Evolutionary conservation across 1,140 invertebrate genomes (phyloP).

Genomic region (Condylostylus longicornis): DNA sequence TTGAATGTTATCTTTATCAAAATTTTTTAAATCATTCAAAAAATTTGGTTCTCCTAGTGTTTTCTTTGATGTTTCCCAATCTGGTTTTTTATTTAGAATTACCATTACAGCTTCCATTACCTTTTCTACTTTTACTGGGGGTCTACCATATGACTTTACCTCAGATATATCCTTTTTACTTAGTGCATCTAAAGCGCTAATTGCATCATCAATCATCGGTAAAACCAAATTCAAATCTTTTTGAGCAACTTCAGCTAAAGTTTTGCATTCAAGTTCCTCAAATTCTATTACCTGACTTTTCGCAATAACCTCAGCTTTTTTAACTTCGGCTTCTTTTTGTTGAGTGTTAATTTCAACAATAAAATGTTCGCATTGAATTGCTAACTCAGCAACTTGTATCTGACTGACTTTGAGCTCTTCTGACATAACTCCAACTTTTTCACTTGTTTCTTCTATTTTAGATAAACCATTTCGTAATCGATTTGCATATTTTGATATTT

Average conservation of each 20-base stretch:
- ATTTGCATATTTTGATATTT: slow-evolving; percentile 51
- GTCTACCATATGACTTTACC: slow-evolving; percentile 72
- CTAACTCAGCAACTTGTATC: slow-evolving; percentile 37
- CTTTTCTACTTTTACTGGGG: slow-evolving; percentile 70
- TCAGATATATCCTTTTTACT: slow-evolving; percentile 80
- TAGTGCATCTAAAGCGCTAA: slow-evolving; percentile 59
- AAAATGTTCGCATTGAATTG: slow-evolving; percentile 37
- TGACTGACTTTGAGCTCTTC: slow-evolving; percentile 63
- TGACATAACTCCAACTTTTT: slow-evolving; percentile 62
- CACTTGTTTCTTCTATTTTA: slow-evolving; percentile 62
- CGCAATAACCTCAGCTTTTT: slow-evolving; percentile 49
- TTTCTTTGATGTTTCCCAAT: slow-evolving; percentile 71
- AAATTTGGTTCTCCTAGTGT: slow-evolving; percentile 67
- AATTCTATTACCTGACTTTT: slow-evolving; percentile 54
- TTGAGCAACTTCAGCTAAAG: slow-evolving; percentile 61
- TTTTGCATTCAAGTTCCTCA: slow-evolving; percentile 64
- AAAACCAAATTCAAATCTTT: slow-evolving; percentile 67
- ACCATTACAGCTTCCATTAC: slow-evolving; percentile 83
- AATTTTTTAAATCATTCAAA: slow-evolving; percentile 59
- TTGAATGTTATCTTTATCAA: slow-evolving; percentile 74
- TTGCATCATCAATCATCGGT: slow-evolving; percentile 68
- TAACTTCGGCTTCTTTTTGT: slow-evolving; percentile 63
- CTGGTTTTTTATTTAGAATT: slow-evolving; percentile 57
- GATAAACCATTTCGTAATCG: slow-evolving; percentile 58
- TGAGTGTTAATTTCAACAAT: slow-evolving; percentile 59